Percentiles rank a stretch among this genome's conserved stretches.
Conservation (phyloP, 1,140 invertebrate genomes). For the Hyposmocoma kahamanoa region DNA sequence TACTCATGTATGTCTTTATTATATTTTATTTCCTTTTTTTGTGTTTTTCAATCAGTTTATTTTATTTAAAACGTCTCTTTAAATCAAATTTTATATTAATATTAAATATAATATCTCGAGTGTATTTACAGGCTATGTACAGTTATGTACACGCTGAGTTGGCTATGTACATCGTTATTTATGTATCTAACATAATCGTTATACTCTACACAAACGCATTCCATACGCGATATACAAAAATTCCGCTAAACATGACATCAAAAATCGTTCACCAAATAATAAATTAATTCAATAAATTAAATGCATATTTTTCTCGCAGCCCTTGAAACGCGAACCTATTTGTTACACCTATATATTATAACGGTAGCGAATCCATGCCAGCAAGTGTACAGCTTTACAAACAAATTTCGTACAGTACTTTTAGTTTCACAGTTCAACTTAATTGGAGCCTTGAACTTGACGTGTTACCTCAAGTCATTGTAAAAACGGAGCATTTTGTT, state of each 20-base stretch:
- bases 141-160: slow-evolving; percentile 42
- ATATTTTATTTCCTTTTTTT: slow-evolving; percentile 56
- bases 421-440: too few relatives aligned
- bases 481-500: too few relatives aligned
- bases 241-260: not conserved
- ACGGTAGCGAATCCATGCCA: too few relatives aligned
- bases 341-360: too few relatives aligned
- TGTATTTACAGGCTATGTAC: slow-evolving; percentile 65
- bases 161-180: slow-evolving; percentile 35
- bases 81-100: slow-evolving; percentile 65
- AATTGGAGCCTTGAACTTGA: too few relatives aligned
- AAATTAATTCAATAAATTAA: not conserved
- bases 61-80: slow-evolving; percentile 63
- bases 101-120: slow-evolving; percentile 63
- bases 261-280: not conserved
- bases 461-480: too few relatives aligned
- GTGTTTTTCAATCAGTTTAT: slow-evolving; percentile 48
- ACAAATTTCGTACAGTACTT: too few relatives aligned
- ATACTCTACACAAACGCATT: slow-evolving; percentile 16
- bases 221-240: slow-evolving; percentile 19
- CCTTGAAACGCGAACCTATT: not conserved
- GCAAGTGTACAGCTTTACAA: too few relatives aligned
- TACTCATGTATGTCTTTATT: slow-evolving; percentile 68
- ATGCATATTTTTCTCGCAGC: not conserved
- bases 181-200: slow-evolving; percentile 16